Base-by-base conservation (phyloP, 2,797 vertebrate species). In the Brachyrhaphis roseni region DNA sequence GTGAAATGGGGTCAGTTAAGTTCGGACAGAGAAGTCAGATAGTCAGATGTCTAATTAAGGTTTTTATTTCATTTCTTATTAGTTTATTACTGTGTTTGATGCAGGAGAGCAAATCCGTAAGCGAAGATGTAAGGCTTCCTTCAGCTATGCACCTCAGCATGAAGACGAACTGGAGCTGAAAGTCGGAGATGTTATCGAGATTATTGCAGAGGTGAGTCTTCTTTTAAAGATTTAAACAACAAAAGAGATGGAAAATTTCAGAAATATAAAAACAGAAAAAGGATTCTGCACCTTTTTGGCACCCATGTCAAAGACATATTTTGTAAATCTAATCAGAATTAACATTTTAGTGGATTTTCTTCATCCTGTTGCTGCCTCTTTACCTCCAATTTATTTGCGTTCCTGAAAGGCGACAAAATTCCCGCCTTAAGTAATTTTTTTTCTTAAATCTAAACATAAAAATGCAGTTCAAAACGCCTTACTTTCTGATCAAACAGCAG, bases 131-230 rank as follows among this genome's bases (percentile, higher is more conserved):
- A 98, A 98, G 94, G 98, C 98, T 62, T 97, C 97, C 2, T 99
- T 99, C 95, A 99, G 98, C 94, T 99, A 99, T 74, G 91, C 97
- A 86, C 98, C 98, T 72, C 98, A 99, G 93, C 99, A 99, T 75
- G 98, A 99, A 78, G 98, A 99, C 5, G 98, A 99, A 89, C 94
- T 99, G 62, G 98, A 98, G 89, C 88, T 99, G 94, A 99, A 98
- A 96, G 97, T 98, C 26, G 98, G 98, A 4, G 98, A 99, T 87
- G 93, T 99, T 90, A 97, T 99, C 82, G 98, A 99, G 87, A 94
- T 99, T 82, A 93, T 98, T 83, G 95, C 96, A 87, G 98, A 99
- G 97, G 98, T 99, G 87, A 92, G 86, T 47, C 43, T 41, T 41
- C 18, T 31, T 49, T 13, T 1, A 71, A 46, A 8, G 3, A 34